Conservation (phyloP, 2,888 invertebrate genomes). For the Furcula furcula region DNA sequence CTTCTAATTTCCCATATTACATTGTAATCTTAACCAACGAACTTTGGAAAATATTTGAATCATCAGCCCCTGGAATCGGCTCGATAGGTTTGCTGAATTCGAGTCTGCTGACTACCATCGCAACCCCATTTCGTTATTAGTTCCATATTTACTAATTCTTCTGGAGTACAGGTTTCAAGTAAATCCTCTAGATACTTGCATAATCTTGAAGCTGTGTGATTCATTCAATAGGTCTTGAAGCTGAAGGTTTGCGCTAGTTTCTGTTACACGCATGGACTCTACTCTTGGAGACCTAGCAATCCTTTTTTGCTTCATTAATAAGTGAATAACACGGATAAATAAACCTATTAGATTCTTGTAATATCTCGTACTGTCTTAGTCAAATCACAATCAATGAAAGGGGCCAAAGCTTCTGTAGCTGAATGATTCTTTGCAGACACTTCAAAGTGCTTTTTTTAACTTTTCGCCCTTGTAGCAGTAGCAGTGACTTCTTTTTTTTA, state of each 20-base stretch:
- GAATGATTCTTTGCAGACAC: not conserved
- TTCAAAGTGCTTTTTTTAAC: not conserved
- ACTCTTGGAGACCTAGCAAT: conserved; percentile 5
- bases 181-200: conserved; percentile 5
- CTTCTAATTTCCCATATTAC: not conserved
- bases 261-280: conserved; percentile 4
- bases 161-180: conserved; percentile 1
- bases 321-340: conserved; percentile 6
- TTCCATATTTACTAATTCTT: conserved; percentile 3
- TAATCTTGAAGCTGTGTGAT: conserved; percentile 5
- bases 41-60: conserved; percentile 2
- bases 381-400: conserved; percentile 6
- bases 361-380: conserved; percentile 7
- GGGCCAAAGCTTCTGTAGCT: conserved; percentile 4
- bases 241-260: conserved; percentile 4
- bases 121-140: conserved; percentile 7
- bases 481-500: conserved; percentile 6
- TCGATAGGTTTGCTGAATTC: conserved; percentile 3
- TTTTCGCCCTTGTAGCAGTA: conserved; percentile 5
- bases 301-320: conserved; percentile 4
- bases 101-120: conserved; percentile 4
- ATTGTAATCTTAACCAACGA: conserved; percentile 3
- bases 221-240: conserved; percentile 6
- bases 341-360: conserved; percentile 2
- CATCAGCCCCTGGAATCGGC: conserved; percentile 1